Conservation (phyloP, 2,888 invertebrate genomes). For the Archaeoteleia sp. region DNA sequence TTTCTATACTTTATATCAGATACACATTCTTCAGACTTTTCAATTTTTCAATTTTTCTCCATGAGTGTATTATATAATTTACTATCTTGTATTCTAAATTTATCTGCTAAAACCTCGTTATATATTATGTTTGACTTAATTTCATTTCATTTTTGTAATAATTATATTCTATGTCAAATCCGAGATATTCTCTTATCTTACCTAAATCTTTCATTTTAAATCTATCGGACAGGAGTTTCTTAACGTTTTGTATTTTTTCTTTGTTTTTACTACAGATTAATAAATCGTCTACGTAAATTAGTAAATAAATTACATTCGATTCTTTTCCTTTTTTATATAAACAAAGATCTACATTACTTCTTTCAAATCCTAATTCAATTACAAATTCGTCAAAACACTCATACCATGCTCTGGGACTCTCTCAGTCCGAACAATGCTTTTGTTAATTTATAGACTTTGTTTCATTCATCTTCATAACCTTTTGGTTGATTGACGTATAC, state of each 20-base stretch:
- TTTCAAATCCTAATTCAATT: slow-evolving; percentile 30
- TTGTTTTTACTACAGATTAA: slow-evolving; percentile 25
- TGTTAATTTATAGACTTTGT: slow-evolving; percentile 38
- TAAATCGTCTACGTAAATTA: slow-evolving; percentile 30
- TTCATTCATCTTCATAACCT: slow-evolving; percentile 29
- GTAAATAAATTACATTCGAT: slow-evolving; percentile 9
- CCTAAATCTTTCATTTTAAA: slow-evolving; percentile 18
- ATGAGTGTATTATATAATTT: slow-evolving; percentile 22
- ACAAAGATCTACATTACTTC: slow-evolving; percentile 43
- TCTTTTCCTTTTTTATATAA: slow-evolving; percentile 13
- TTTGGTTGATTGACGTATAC: slow-evolving; percentile 40
- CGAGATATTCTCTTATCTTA: slow-evolving; percentile 10
- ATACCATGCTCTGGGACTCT: slow-evolving; percentile 54
- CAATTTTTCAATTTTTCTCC: slow-evolving; percentile 54
- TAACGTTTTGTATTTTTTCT: slow-evolving; percentile 14
- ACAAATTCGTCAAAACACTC: slow-evolving; percentile 52
- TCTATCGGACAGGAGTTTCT: background rate
- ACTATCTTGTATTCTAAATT: slow-evolving; percentile 9
- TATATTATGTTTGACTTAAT: slow-evolving; percentile 16
- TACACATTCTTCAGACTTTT: too few relatives aligned
- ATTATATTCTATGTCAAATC: slow-evolving; percentile 10
- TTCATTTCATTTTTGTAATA: background rate
- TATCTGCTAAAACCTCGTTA: slow-evolving; percentile 5
- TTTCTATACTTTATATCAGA: slow-evolving; percentile 33
- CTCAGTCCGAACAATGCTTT: slow-evolving; percentile 55